Evolutionary conservation across 2,888 invertebrate genomes (phyloP).

Genomic region (Spodoptera exigua): DNA sequence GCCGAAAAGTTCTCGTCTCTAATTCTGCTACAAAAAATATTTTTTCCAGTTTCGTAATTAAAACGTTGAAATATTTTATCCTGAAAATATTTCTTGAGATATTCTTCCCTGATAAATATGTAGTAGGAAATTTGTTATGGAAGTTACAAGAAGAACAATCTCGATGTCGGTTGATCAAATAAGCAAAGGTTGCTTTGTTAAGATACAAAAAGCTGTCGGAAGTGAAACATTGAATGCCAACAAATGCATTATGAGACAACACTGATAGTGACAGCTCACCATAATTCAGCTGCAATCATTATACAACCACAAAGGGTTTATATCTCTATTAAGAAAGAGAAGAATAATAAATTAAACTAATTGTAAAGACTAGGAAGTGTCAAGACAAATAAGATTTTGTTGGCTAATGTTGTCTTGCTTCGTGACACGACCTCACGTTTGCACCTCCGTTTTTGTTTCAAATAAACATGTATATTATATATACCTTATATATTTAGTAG

Average conservation of each 20-base stretch:
- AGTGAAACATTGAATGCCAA: constrained; percentile 11
- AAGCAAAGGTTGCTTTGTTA: not conserved
- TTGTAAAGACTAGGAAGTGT: constrained; percentile 50
- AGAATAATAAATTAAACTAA: constrained; percentile 42
- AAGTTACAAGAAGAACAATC: constrained; percentile 1
- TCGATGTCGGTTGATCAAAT: not conserved
- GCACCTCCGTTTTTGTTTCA: constrained; percentile 45
- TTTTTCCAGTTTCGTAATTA: constrained; percentile 48
- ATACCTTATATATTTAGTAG: constrained; percentile 14
- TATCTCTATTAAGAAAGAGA: constrained; percentile 36
- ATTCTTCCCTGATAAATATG: constrained; percentile 25
- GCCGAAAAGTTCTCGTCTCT: constrained; percentile 44
- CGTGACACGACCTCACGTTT: constrained; percentile 69
- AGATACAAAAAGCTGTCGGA: constrained; percentile 19
- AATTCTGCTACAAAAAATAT: constrained; percentile 52
- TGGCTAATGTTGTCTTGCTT: constrained; percentile 42
- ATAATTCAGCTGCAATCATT: constrained; percentile 21
- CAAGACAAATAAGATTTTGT: constrained; percentile 43
- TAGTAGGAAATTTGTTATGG: constrained; percentile 3
- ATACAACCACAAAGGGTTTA: constrained; percentile 36
- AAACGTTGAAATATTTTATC: constrained; percentile 33
- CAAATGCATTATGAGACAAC: constrained; percentile 27
- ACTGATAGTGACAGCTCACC: constrained; percentile 33
- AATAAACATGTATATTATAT: not conserved
- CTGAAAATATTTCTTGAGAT: constrained; percentile 24